A percentile compares a stretch with the other conserved stretches of the same genome.
These are phyloP conservation scores for Calyptomena viridis DNA, from an alignment of 2,113 vertebrate species.

Conservation along the genomic window DNA sequence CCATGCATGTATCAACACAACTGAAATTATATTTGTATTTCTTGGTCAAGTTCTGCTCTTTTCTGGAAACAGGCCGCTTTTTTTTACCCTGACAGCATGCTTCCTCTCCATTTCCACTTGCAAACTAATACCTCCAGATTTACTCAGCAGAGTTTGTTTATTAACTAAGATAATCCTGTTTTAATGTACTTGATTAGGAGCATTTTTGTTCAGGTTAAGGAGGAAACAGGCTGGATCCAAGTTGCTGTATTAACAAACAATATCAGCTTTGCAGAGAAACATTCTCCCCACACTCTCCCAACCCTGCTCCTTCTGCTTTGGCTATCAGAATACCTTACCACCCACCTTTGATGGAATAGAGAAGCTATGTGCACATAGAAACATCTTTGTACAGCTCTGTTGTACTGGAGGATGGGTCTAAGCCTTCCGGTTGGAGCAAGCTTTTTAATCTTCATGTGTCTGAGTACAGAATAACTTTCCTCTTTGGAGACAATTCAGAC, in stretches of 20 bases:
- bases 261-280: background rate
- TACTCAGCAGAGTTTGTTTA: background rate
- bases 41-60: background rate
- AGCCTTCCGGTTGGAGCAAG: background rate
- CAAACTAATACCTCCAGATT: background rate
- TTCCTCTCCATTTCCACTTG: background rate
- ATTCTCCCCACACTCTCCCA: background rate
- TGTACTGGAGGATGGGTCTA: background rate
- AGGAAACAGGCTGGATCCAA: background rate
- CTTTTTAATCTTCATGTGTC: background rate
- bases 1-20: background rate
- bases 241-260: background rate
- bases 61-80: background rate
- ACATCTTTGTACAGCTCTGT: background rate
- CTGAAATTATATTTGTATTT: background rate
- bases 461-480: background rate
- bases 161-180: too few species aligned
- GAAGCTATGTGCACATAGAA: background rate
- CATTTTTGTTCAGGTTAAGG: background rate
- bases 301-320: background rate
- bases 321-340: background rate
- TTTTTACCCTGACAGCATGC: background rate
- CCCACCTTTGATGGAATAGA: background rate
- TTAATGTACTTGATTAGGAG: too few species aligned
- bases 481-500: background rate